Base-by-base conservation (phyloP, 2,888 invertebrate species). In the Apeira syringaria region DNA sequence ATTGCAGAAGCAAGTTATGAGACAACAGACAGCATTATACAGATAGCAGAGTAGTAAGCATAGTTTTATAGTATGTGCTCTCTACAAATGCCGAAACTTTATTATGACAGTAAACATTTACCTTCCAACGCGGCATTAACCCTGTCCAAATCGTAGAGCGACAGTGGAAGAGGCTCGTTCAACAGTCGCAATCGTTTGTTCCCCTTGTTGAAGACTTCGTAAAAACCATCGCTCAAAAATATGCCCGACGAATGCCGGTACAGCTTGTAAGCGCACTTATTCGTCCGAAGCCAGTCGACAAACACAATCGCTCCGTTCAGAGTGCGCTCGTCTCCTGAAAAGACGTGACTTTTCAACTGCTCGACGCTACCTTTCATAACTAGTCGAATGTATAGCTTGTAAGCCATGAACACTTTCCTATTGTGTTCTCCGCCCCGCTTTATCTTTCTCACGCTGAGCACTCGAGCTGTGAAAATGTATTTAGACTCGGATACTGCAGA, bases 401-500 rank as follows among this genome's bases (percentile, higher is more conserved):
- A 89, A 49, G 74, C 74, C 80, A 87, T 82, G 74, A 80, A 86
- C 71, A 86, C 75, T 80, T 80, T 86, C 37, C 61, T 74, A 53
- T 71, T 72, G 46, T 77, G 76, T 59, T 73, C 80, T 56, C 55
- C 68, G 29, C 80, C 83, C 41, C 82, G 85, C 66, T 80, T 87
- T 76, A 87, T 85, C 80, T 85, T 87, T 73, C 72, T 85, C 68
- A 88, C 83, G 70, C 80, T 86, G 56, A 89, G 69, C 56, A 89
- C 86, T 57, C 87, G 75, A 51, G 87, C 88, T 50, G 87, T 85
- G 77, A 89, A 89, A 77, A 89, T 83, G 74, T 89, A 88, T 79
- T 86, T 86, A 72, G 88, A 87, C 75, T 88, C 88, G 73, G 88
- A 88, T 66, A 89, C 88, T 63, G 83, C 85, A 63, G 88, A 89